A percentile compares a stretch with the other conserved stretches of the same genome.
Evolutionary conservation across 2,113 vertebrate species (phyloP).

Genomic region (Cololabis saira): DNA sequence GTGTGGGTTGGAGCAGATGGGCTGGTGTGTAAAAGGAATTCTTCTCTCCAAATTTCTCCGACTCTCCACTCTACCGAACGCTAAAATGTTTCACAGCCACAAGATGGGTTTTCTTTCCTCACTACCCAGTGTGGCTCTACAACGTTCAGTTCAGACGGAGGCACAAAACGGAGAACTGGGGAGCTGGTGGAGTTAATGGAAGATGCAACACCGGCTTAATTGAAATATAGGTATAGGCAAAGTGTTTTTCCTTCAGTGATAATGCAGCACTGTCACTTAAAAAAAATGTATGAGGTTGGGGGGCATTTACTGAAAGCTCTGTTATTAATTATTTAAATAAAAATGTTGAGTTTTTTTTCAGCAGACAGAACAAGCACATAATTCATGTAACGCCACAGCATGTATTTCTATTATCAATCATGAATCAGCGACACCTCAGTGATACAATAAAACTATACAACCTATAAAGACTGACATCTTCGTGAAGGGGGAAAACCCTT

Average conservation of each 20-base stretch:
- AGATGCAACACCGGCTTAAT: background rate
- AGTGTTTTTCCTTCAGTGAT: background rate
- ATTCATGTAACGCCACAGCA: too few species aligned
- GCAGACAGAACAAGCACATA: background rate
- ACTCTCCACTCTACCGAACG: conserved; percentile 16
- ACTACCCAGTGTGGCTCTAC: conserved; percentile 3
- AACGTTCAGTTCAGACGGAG: conserved; percentile 12
- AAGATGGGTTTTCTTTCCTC: conserved; percentile 5
- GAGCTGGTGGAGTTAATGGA: background rate
- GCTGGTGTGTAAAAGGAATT: conserved; percentile 38
- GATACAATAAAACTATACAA: too few species aligned
- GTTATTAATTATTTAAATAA: background rate
- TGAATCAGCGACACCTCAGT: too few species aligned
- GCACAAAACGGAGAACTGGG: background rate
- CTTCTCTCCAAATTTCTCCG: conserved; percentile 37
- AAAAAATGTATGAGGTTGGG: background rate
- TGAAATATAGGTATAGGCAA: background rate
- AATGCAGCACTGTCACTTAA: background rate
- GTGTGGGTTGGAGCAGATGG: conserved; percentile 57
- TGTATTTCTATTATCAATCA: too few species aligned
- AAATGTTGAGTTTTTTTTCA: background rate
- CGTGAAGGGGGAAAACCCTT: too few species aligned
- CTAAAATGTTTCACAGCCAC: conserved; percentile 29
- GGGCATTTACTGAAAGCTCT: background rate
- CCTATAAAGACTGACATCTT: too few species aligned